phyloP scores from a whole-genome alignment of 1,140 invertebrate genomes.

The Hestina assimilis region DNA sequence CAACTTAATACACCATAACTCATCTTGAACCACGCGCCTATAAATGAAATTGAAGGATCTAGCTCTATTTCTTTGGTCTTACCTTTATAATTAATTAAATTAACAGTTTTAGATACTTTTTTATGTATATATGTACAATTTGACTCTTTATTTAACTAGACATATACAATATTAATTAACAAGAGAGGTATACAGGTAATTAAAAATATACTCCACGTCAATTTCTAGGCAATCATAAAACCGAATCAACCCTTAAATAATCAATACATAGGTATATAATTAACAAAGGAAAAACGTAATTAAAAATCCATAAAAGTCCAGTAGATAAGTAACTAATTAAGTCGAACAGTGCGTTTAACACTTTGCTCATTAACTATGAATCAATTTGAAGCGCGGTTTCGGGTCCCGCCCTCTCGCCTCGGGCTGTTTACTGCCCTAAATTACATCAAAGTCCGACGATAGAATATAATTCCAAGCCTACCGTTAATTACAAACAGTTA shows the following conservation, averaged over 20 bases:
- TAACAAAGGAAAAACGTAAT: constrained; percentile 32
- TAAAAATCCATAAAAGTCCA: constrained; percentile 37
- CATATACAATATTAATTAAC: too few relatives aligned
- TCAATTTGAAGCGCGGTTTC: constrained; percentile 44
- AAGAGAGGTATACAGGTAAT: too few relatives aligned
- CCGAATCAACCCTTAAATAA: too few relatives aligned
- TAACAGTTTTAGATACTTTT: too few relatives aligned
- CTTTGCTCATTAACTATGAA: constrained; percentile 62
- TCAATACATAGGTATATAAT: constrained; percentile 9
- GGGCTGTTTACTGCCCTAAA: constrained; percentile 40
- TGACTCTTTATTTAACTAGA: too few relatives aligned
- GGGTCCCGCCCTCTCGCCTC: constrained; percentile 31
- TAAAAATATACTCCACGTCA: neutral
- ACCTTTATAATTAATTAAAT: too few relatives aligned
- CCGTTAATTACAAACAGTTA: constrained; percentile 26
- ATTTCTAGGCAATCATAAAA: neutral
- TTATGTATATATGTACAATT: too few relatives aligned
- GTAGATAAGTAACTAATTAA: constrained; percentile 40
- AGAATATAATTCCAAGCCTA: constrained; percentile 21
- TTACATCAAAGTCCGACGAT: constrained; percentile 28
- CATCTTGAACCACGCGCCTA: too few relatives aligned
- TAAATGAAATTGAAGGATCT: too few relatives aligned
- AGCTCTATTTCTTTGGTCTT: too few relatives aligned
- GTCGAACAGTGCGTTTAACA: constrained; percentile 46
- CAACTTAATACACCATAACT: too few relatives aligned